Conservation (phyloP, 2,113 vertebrate genomes). For the Psittacula cyanocephala region DNA sequence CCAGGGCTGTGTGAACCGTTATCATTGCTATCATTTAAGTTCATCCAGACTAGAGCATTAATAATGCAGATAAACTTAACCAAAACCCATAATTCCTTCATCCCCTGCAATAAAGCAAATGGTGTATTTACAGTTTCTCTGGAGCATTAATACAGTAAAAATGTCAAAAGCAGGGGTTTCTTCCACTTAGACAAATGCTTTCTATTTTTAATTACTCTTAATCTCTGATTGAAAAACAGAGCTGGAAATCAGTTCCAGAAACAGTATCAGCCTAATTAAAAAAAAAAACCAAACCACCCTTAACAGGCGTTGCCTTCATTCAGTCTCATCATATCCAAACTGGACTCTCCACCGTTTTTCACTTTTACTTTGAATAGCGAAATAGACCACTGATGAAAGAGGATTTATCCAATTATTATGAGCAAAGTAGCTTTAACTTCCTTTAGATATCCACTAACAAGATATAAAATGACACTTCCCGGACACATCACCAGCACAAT, state of each 20-base stretch:
- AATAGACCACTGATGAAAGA: constrained; percentile 72
- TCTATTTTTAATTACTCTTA: constrained; percentile 44
- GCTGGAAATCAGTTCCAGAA: neutral
- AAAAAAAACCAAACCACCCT: neutral
- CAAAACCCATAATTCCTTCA: constrained; percentile 5
- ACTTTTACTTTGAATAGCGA: constrained; percentile 62
- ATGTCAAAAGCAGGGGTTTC: neutral
- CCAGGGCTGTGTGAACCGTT: neutral
- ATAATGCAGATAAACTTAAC: constrained; percentile 35
- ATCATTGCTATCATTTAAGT: neutral
- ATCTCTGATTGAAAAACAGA: neutral
- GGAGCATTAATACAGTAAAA: neutral
- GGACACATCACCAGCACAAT: constrained; percentile 78
- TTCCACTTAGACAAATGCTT: neutral
- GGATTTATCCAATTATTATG: constrained; percentile 75
- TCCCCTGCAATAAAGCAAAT: neutral
- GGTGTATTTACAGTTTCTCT: constrained; percentile 27
- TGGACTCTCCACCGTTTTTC: constrained; percentile 19
- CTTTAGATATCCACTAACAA: constrained; percentile 72
- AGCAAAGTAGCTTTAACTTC: constrained; percentile 78
- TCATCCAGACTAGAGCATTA: constrained; percentile 14
- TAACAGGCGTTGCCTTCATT: neutral
- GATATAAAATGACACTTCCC: constrained; percentile 81
- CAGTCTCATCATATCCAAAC: constrained; percentile 17
- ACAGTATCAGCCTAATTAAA: neutral